Base-by-base conservation (phyloP, 2,797 vertebrate species). In the Dallia pectoralis region DNA sequence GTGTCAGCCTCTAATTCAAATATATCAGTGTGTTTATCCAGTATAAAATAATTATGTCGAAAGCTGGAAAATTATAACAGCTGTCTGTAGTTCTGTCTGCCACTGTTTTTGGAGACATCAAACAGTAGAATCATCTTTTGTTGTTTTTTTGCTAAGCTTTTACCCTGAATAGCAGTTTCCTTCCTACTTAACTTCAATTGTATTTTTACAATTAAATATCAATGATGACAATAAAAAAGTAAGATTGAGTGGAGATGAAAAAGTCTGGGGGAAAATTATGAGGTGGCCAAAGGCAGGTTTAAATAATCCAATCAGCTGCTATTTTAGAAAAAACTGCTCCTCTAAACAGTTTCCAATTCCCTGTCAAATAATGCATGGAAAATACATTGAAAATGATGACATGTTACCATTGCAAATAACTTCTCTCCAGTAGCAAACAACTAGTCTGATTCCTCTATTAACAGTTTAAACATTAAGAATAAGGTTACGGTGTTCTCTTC, bases 211-310 rank as follows among this genome's bases (percentile, higher is more conserved):
- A 44, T 44, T 9, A 44, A 44, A 44, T 44, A 12, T 11, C 40
- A 44, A 44, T 44, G 40, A 44, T 12, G 40, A 44, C 8, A 44
- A 44, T 1, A 11, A 44, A n/a, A n/a, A n/a, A n/a, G n/a, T n/a
- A n/a, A n/a, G n/a, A n/a, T 65, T 33, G 33, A 32, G 63, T 8
- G 62, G 30, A n/a, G 62, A 30, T 64, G 62, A 64, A 64, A 61
- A 61, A 4, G 56, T 27, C 25, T 61, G 25, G 9, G 25, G 27
- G 8, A 53, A 53, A 3, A 22, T n/a, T 56, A 56, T 1, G 6
- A 19, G 22, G 11, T 56, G 5, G n/a, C n/a, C n/a, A n/a, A n/a
- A n/a, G n/a, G 40, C 40, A 44, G 40, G 40, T 44, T 44, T 44
- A 3, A 44, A 44, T 44, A 44, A 44, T 44, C 40, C 12, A 1